phyloP scores from a whole-genome alignment of 2,888 invertebrate species.

The Cecidostiba fungosa region DNA sequence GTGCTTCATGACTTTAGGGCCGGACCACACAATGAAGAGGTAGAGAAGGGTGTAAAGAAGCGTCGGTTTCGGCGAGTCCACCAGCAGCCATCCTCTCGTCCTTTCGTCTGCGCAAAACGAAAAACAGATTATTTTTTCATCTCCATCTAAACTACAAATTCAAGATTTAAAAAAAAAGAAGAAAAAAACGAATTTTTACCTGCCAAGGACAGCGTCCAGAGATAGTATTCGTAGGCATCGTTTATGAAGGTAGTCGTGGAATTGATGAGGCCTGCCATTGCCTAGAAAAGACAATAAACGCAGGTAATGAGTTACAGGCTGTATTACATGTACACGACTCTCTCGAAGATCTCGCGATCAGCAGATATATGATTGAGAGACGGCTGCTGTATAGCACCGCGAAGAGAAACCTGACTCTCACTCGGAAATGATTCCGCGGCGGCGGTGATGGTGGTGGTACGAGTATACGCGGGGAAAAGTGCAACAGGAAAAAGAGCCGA shows the following conservation, averaged over 20 bases:
- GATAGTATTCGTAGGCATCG: conserved; percentile 85
- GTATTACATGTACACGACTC: not conserved
- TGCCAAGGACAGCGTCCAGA: conserved; percentile 89
- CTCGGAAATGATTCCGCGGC: conserved; percentile 37
- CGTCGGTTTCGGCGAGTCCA: conserved; percentile 90
- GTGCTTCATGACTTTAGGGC: conserved; percentile 91
- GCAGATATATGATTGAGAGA: not conserved
- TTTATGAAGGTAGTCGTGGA: conserved; percentile 76
- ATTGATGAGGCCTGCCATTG: conserved; percentile 78
- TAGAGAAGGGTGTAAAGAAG: conserved; percentile 87
- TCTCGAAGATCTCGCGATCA: not conserved
- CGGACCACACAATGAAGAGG: conserved; percentile 88
- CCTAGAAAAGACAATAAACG: conserved; percentile 67
- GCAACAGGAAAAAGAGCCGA: conserved; percentile 21
- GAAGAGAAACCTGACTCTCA: conserved; percentile 50
- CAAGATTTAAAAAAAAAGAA: not conserved
- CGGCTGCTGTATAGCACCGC: not conserved
- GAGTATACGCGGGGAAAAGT: conserved; percentile 19
- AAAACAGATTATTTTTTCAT: conserved; percentile 7
- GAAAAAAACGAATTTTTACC: conserved; percentile 80
- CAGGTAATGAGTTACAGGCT: conserved; percentile 7
- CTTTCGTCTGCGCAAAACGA: conserved; percentile 86
- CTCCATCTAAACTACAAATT: not conserved
- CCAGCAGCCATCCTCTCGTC: conserved; percentile 92
- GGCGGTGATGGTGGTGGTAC: not conserved